phyloP scores from a whole-genome alignment of 2,797 vertebrate species.

The Arnoldichthys spilopterus region DNA sequence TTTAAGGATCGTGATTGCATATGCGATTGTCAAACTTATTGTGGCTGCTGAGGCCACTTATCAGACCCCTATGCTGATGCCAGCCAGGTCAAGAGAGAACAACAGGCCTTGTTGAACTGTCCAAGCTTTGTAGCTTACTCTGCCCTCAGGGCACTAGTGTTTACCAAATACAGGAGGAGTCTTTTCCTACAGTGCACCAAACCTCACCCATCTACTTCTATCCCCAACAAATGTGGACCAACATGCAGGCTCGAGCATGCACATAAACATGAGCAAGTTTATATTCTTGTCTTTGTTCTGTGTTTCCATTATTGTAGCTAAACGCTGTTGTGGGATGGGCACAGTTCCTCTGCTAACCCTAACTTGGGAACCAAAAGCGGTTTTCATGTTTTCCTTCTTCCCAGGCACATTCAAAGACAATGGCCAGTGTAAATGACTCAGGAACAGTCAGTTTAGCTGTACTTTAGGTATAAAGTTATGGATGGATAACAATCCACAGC shows the following conservation, averaged over 20 bases:
- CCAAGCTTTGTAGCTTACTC: neutral
- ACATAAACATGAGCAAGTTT: conserved; percentile 2
- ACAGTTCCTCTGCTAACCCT: neutral
- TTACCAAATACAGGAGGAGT: conserved; percentile 60
- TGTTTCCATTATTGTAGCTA: neutral
- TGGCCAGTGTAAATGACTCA: no score
- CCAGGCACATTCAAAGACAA: no score
- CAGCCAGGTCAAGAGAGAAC: neutral
- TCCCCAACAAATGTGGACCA: conserved; percentile 30
- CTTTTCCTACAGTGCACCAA: conserved; percentile 50
- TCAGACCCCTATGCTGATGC: neutral
- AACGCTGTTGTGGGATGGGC: no score
- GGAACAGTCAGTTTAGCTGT: no score
- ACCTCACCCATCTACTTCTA: conserved; percentile 35
- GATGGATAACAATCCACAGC: no score
- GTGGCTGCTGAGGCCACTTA: neutral
- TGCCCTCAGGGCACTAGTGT: conserved; percentile 34
- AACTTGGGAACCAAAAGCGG: neutral
- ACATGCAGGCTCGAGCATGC: conserved; percentile 16
- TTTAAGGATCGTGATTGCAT: neutral
- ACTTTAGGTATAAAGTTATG: no score
- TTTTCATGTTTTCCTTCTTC: neutral
- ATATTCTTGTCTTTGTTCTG: neutral
- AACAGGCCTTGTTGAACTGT: neutral
- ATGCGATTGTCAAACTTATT: neutral